Evolutionary conservation across 2,113 vertebrate species (phyloP).

Genomic region (Lepus europaeus): DNA sequence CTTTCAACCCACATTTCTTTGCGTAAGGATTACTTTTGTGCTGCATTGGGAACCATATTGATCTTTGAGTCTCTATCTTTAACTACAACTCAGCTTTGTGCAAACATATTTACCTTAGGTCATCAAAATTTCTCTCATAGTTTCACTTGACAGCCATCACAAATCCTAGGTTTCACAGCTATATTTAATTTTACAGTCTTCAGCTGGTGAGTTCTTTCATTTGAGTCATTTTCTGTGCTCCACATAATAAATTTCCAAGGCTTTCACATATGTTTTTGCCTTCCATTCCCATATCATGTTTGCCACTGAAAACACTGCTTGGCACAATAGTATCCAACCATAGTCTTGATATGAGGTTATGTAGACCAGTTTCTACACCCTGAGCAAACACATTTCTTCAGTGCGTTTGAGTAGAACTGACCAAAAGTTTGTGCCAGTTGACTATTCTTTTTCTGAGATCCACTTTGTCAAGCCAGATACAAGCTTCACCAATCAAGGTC

Average conservation of each 20-base stretch:
- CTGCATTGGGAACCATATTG: constrained; percentile 66
- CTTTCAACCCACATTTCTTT: constrained; percentile 74
- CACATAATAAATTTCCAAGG: constrained; percentile 80
- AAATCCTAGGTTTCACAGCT: constrained; percentile 73
- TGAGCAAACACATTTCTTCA: constrained; percentile 84
- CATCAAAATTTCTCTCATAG: constrained; percentile 68
- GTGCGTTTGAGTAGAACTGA: constrained; percentile 94
- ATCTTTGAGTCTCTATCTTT: constrained; percentile 59
- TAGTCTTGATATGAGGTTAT: constrained; percentile 72
- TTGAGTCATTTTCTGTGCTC: constrained; percentile 73
- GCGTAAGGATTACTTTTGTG: constrained; percentile 77
- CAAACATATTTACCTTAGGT: constrained; percentile 71
- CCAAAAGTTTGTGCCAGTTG: constrained; percentile 99
- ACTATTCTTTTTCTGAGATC: constrained; percentile 99
- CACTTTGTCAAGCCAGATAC: constrained; percentile 99
- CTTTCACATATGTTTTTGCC: constrained; percentile 69
- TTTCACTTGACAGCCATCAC: constrained; percentile 71
- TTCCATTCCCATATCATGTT: constrained; percentile 76
- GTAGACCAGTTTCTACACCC: constrained; percentile 81
- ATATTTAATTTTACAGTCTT: constrained; percentile 59
- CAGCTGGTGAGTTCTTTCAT: constrained; percentile 51
- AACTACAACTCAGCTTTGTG: constrained; percentile 63
- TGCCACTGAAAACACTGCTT: constrained; percentile 84
- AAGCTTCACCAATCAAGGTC: constrained; percentile 98
- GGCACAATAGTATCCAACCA: constrained; percentile 82